Base-by-base conservation (phyloP, 1,140 invertebrate species). In the Bathynomus jamesi region DNA sequence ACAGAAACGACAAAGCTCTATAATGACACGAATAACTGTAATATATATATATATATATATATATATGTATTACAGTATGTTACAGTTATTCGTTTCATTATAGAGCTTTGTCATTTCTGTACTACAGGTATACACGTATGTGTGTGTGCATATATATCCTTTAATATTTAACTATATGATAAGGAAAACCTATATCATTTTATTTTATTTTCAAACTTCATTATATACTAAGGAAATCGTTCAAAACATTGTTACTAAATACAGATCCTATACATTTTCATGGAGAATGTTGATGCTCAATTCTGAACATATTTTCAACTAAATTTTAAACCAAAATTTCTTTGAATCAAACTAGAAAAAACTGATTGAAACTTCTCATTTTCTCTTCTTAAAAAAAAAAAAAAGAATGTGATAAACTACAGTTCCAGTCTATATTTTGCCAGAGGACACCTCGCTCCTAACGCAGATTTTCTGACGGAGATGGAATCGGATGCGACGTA, bases 371-470 rank as follows among this genome's bases (percentile, higher is more conserved):
- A 7, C 17, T 40, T 40, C 17, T 8, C 17, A 40, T 40, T 40
- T 40, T 7, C 32, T 40, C 7, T 40, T 40, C 17, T 8, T 40
- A 7, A 8, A 8, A 40, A 40, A 8, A 8, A 8, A 40, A n/a
- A 53, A 53, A 40, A 69, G 67, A 61, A 61, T 25, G 32, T 69
- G 3, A 69, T 69, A 17, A 28, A 69, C 67, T 53, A 61, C 2
- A 29, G n/a, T 27, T n/a, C 60, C 13, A 76, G 67, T 29, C 46
- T 65, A 25, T 76, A 70, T 40, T 67, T 87, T 27, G 81, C 84
- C 2, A 79, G 83, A 67, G 86, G 86, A 5, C 86, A 87, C 72
- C 76, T 87, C 28, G 80, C 84, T 4, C 83, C 86, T 0, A 81
- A 84, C 72, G 84, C 82, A 2, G 86, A 87, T 78, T 85, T 85